phyloP scores from a whole-genome alignment of 92 coral and sea anemone species.

The Porites cylindrica region DNA sequence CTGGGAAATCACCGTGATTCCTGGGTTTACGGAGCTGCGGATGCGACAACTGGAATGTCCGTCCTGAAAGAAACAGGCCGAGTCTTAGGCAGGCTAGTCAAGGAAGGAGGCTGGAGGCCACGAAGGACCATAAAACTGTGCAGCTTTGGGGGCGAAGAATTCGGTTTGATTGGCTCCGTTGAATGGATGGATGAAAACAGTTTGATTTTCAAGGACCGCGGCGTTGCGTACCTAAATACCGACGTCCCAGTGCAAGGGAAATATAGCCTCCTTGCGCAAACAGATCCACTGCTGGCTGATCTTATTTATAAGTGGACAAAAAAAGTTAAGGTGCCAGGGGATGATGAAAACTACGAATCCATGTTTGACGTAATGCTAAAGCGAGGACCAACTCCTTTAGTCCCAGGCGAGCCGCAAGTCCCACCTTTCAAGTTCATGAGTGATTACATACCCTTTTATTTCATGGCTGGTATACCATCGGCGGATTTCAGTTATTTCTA shows the following conservation, averaged over 20 bases:
- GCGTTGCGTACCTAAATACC: constrained; percentile 71
- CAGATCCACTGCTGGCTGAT: constrained; percentile 58
- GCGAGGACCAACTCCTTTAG: constrained; percentile 41
- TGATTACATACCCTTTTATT: constrained; percentile 84
- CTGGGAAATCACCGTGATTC: constrained; percentile 77
- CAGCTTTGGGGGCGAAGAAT: constrained; percentile 79
- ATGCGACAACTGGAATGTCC: constrained; percentile 66
- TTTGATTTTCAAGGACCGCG: constrained; percentile 59
- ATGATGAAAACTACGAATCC: constrained; percentile 29
- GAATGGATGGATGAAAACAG: constrained; percentile 73
- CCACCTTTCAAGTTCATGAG: constrained; percentile 54
- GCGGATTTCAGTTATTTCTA: constrained; percentile 94
- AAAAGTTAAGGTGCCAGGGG: constrained; percentile 44
- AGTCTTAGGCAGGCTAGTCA: constrained; percentile 35
- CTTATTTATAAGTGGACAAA: constrained; percentile 65
- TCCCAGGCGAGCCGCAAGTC: constrained; percentile 57
- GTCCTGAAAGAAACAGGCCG: constrained; percentile 64
- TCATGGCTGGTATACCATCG: constrained; percentile 76
- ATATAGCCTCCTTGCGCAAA: constrained; percentile 48
- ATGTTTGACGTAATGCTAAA: constrained; percentile 63
- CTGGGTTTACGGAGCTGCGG: constrained; percentile 71
- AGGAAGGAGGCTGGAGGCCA: constrained; percentile 69
- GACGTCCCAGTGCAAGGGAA: constrained; percentile 78
- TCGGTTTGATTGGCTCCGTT: constrained; percentile 65
- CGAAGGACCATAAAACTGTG: constrained; percentile 70